Evolutionary conservation across 2,888 invertebrate genomes (phyloP), one percentile per base, ranked within the genome.

Genomic region (Timema podura): DNA sequence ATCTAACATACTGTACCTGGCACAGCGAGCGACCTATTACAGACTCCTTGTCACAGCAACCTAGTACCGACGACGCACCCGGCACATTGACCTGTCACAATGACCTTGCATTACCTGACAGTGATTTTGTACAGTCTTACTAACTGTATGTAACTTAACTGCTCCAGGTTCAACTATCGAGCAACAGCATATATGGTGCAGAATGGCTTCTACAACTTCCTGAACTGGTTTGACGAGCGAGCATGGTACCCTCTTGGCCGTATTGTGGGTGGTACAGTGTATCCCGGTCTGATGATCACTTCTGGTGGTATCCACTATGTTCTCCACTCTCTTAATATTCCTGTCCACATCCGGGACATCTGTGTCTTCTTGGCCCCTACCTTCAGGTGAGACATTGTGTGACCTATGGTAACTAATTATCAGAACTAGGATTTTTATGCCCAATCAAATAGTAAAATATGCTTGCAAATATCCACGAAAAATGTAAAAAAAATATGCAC

Each of bases 211-310:
- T 99, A 99, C 83, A 95, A 98, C 81, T 99, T 99, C 82, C 84
- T 99, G 74, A 99, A 99, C 83, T 99, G 99, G 99, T 99, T 99
- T 81, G 99, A 99, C 82, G 99, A 99, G 80, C 86, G 98, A 77
- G 99, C 99, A 68, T 99, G 99, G 99, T 99, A 99, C 81, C 99
- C 99, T 0, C 84, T 99, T 69, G 97, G 99, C 0, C 89, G 99
- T 75, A 99, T 99, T 77, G 99, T 99, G 57, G 99, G 99, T 64
- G 99, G 99, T 73, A 99, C 99, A 0, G 98, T 99, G 54, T 99
- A 98, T 81, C 99, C 99, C 44, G 99, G 99, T 54, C 86, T 99
- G 73, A 99, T 99, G 99, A 89, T 99, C 74, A 99, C 99, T 49
- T 99, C 98, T 9, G 99, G 98, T 70, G 89, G 93, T 54, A 98